These are phyloP conservation scores for Pipistrellus nathusii DNA, from an alignment of 2,797 vertebrate genomes.

Conservation along the genomic window DNA sequence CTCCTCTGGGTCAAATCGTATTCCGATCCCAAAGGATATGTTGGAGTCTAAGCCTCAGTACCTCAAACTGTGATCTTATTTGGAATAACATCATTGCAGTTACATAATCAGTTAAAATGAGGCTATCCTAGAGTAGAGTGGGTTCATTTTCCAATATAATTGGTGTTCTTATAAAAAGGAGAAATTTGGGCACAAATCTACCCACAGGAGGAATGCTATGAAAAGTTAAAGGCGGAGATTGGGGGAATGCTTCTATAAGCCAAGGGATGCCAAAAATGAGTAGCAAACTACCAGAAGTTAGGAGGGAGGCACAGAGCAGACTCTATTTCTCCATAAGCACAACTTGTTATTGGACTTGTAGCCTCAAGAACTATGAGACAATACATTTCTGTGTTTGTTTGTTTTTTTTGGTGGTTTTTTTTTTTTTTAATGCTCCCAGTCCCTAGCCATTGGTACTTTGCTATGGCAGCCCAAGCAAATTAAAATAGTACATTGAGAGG, in stretches of 20 bases:
- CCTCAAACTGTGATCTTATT: not conserved
- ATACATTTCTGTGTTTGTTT: not conserved
- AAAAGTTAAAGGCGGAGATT: not conserved
- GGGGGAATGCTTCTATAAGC: not conserved
- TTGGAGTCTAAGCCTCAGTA: not conserved
- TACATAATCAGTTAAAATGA: not conserved
- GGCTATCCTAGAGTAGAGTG: not conserved
- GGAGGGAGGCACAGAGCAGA: not conserved
- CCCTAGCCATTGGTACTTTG: not conserved
- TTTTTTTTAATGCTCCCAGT: not conserved
- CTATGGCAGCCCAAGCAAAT: not conserved
- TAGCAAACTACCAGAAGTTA: not conserved
- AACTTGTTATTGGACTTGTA: not conserved
- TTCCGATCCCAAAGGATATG: not conserved
- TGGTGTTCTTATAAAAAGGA: not conserved
- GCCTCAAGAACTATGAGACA: not conserved
- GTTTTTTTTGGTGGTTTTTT: not conserved
- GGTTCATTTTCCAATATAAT: not conserved
- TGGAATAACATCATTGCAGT: not conserved
- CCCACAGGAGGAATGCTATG: not conserved
- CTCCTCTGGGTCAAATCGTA: not conserved
- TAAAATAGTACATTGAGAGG: not conserved
- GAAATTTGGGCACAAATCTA: not conserved
- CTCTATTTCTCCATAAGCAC: not conserved
- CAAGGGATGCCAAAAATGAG: not conserved